These are phyloP conservation scores for Panulirus ornatus DNA, from an alignment of 1,140 invertebrate genomes.

Conservation along the genomic window DNA sequence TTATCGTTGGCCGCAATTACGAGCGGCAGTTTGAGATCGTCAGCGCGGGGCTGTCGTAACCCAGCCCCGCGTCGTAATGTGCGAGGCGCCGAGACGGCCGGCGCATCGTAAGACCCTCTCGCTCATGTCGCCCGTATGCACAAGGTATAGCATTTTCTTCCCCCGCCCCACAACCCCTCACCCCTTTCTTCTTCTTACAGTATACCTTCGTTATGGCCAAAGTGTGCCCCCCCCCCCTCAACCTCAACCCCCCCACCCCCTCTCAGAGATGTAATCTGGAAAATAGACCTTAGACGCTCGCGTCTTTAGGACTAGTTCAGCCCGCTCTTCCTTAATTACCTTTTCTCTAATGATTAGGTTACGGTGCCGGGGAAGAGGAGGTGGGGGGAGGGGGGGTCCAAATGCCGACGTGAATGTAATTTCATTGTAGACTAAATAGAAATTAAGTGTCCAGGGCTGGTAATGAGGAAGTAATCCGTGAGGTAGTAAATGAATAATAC, in stretches of 20 bases:
- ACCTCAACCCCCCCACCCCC: neutral
- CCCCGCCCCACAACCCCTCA: too few species aligned
- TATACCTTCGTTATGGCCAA: too few species aligned
- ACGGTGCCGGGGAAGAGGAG: neutral
- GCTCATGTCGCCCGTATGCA: too few species aligned
- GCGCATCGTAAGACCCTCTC: too few species aligned
- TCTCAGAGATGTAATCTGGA: neutral
- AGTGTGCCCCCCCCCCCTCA: too few species aligned
- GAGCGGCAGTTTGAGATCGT: too few species aligned
- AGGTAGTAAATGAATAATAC: neutral
- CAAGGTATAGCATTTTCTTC: too few species aligned
- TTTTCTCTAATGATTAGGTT: neutral
- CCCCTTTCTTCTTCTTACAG: too few species aligned
- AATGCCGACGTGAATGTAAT: neutral
- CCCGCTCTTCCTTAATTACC: neutral
- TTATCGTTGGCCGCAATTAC: too few species aligned
- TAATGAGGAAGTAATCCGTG: neutral
- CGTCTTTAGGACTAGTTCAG: neutral
- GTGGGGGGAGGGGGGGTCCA: neutral
- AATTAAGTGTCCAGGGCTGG: neutral
- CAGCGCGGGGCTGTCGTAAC: too few species aligned
- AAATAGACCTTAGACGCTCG: neutral
- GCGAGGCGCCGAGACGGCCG: too few species aligned
- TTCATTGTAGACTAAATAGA: neutral
- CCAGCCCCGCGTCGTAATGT: too few species aligned